Base-by-base conservation (phyloP, 2,113 vertebrate genomes). In the Triplophysa dalaica region DNA sequence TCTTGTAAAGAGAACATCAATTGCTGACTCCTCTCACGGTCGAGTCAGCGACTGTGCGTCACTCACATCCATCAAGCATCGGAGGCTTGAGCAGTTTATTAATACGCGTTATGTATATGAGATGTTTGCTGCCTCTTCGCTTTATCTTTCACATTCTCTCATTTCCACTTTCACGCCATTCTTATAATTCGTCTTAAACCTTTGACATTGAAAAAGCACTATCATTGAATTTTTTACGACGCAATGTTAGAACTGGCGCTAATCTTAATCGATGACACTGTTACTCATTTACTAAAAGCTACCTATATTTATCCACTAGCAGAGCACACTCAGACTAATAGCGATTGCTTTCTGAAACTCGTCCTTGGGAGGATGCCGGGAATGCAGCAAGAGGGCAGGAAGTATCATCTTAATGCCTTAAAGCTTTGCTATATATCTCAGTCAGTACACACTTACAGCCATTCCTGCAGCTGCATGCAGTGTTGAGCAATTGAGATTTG, bases 201-300 rank as follows among this genome's bases (percentile, higher is more conserved):
- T 93, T 89, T 95, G 94, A 94, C 93, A 94, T 94, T 94, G 92
- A 90, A 85, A 84, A 85, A 89, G 86, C 67, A 77, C 87, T 79
- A 38, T 82, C 86, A 85, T 88, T 84, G 87, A 91, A 85, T 90
- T 92, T 88, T 91, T 90, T 89, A 91, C 91, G 90, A 90, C 90
- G 90, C 90, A 78, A 82, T 88, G 89, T 90, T 92, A 89, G 87
- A 86, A 73, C 84, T 85, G 77, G 88, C 75, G 87, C 88, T 92
- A 90, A 95, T 93, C 89, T 92, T 94, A 94, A 94, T 92, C 92
- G 91, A 92, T 92, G 92, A 89, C 76, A 80, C 88, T 87, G 89
- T 89, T 91, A 90, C 89, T 95, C 94, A 95, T 95, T 92, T 93
- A 90, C 93, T 96, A 95, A 96, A 94, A 96, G 94, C 94, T 87